Conservation (phyloP, 2,113 vertebrate species). For the Balaeniceps rex region DNA sequence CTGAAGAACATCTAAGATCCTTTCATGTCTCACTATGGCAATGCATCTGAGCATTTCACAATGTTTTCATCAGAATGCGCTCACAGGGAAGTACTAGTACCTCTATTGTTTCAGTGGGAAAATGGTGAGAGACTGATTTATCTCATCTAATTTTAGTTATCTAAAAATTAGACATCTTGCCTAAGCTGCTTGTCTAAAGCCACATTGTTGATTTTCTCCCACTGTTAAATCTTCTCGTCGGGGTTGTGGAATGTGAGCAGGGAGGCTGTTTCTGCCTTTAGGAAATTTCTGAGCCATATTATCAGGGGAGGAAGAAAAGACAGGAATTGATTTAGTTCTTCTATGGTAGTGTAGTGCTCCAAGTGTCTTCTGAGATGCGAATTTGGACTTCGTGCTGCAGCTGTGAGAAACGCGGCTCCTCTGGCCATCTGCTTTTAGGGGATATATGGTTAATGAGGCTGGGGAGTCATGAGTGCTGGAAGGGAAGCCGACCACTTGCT, state of each 20-base stretch:
- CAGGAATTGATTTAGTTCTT: background rate
- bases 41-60: background rate
- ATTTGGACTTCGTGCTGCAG: background rate
- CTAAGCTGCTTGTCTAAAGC: background rate
- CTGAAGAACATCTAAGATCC: background rate
- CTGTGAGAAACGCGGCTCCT: constrained; percentile 7
- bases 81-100: background rate
- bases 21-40: background rate
- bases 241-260: background rate
- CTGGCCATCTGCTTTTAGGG: background rate
- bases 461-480: background rate
- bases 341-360: background rate
- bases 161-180: background rate
- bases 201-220: background rate
- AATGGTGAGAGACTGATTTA: background rate
- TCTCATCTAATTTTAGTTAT: background rate
- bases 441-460: background rate
- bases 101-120: background rate
- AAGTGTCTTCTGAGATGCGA: background rate
- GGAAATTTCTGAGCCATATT: background rate
- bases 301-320: background rate
- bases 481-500: background rate
- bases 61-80: background rate
- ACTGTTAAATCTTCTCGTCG: background rate
- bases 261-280: background rate